A percentile compares a stretch with the other conserved stretches of the same genome.
Evolutionary conservation across 1,140 invertebrate genomes (phyloP).

Genomic region (Platyscapa corneri): DNA sequence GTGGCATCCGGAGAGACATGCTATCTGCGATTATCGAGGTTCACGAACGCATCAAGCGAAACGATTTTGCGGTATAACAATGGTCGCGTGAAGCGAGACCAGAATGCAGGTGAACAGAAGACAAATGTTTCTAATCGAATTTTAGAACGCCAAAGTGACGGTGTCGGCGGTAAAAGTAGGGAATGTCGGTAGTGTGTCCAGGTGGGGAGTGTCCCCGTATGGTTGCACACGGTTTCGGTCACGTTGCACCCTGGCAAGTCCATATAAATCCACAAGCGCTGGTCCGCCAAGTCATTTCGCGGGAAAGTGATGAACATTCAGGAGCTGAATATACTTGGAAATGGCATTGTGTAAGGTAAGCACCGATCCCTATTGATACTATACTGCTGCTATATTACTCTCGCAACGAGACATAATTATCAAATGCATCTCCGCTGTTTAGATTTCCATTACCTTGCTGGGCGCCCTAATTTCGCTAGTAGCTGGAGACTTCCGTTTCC

Average conservation of each 20-base stretch:
- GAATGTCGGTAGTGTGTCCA: not conserved
- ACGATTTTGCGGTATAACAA: not conserved
- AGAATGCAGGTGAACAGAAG: not conserved
- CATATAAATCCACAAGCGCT: constrained; percentile 38
- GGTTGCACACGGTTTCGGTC: not conserved
- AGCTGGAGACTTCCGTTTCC: constrained; percentile 37
- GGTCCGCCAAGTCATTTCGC: constrained; percentile 18
- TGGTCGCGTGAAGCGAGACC: not conserved
- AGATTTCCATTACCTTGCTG: constrained; percentile 55
- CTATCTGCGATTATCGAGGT: not conserved
- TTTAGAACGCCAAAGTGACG: not conserved
- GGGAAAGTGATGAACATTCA: constrained; percentile 46
- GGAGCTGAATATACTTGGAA: not conserved
- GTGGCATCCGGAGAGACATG: too few relatives aligned
- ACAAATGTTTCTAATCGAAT: constrained; percentile 15
- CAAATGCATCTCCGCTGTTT: not conserved
- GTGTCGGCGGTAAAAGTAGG: not conserved
- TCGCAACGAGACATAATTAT: not conserved
- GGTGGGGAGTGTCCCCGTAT: not conserved
- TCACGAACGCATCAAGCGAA: not conserved
- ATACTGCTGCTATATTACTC: not conserved
- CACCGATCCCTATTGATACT: not conserved
- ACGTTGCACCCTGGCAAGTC: constrained; percentile 31
- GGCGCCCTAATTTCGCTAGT: constrained; percentile 38
- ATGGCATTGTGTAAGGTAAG: constrained; percentile 46